Evolutionary conservation across 92 coral and sea anemone genomes (phyloP).

Genomic region (Phymanthus crucifer): DNA sequence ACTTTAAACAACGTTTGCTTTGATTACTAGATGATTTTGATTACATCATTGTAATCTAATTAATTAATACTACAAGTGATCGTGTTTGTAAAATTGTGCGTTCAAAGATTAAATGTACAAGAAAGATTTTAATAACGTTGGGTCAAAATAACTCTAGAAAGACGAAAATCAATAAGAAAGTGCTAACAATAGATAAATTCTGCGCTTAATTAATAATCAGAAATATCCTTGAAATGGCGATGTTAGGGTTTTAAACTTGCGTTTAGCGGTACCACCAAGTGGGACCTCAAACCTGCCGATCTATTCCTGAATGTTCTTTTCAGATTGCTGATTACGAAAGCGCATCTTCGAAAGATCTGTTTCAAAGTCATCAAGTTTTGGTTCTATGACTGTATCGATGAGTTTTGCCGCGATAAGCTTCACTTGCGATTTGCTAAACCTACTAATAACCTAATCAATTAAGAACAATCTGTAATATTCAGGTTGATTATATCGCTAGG

Average conservation of each 20-base stretch:
- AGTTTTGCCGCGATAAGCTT: constrained; percentile 76
- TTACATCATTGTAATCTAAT: constrained; percentile 45
- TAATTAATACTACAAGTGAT: constrained; percentile 13
- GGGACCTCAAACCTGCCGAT: constrained; percentile 10
- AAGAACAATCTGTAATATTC: constrained; percentile 84
- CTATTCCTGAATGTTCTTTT: neutral
- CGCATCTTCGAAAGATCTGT: constrained; percentile 34
- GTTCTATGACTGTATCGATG: constrained; percentile 36
- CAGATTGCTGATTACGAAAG: constrained; percentile 8
- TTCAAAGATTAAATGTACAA: neutral
- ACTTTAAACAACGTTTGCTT: constrained; percentile 13
- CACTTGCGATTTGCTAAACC: constrained; percentile 64
- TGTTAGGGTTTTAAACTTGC: constrained; percentile 5
- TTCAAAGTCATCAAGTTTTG: constrained; percentile 21
- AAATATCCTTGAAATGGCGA: neutral
- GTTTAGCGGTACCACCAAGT: constrained; percentile 20
- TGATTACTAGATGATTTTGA: constrained; percentile 44
- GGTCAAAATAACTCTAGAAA: neutral
- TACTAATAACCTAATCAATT: constrained; percentile 91
- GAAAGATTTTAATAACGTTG: neutral
- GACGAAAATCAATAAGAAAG: neutral
- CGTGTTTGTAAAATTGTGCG: constrained; percentile 15
- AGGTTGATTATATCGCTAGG: constrained; percentile 44
- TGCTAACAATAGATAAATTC: constrained; percentile 11
- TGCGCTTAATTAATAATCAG: constrained; percentile 6